Evolutionary conservation across 2,888 invertebrate genomes (phyloP).

Genomic region (Gerosis bhagava): DNA sequence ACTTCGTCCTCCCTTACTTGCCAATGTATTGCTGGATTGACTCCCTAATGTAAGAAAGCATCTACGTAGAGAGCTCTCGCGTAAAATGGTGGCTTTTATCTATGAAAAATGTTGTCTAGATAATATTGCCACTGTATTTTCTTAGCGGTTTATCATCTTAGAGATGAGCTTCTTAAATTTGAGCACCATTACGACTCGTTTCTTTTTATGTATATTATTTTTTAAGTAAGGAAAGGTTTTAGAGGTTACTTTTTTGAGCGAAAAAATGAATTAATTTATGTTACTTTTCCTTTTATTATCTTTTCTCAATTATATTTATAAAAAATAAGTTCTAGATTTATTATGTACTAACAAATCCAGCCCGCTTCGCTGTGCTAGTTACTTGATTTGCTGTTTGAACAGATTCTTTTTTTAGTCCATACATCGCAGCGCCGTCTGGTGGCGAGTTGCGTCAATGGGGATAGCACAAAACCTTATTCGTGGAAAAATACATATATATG

Average conservation of each 20-base stretch:
- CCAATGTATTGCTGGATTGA: conserved; percentile 63
- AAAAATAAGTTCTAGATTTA: too few species aligned
- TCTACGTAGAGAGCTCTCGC: conserved; percentile 60
- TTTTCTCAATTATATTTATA: too few species aligned
- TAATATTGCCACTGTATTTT: conserved; percentile 27
- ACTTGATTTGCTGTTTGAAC: too few species aligned
- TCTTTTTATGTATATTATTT: conserved; percentile 3
- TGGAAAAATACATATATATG: too few species aligned
- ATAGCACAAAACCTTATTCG: too few species aligned
- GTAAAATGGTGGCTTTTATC: conserved; percentile 61
- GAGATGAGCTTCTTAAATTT: conserved; percentile 20
- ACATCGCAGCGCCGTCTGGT: too few species aligned
- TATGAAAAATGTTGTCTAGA: conserved; percentile 41
- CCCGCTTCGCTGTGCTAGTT: too few species aligned
- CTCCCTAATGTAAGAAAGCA: conserved; percentile 66
- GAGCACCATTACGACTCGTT: conserved; percentile 3
- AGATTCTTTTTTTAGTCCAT: too few species aligned
- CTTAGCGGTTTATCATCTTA: conserved; percentile 20
- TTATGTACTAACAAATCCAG: too few species aligned
- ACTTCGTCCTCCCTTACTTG: conserved; percentile 46
- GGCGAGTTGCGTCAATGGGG: too few species aligned
- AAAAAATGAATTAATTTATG: background rate
- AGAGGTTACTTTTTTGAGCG: background rate
- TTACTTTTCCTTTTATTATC: too few species aligned
- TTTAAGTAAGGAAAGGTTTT: background rate